phyloP scores from a whole-genome alignment of 1,140 invertebrate genomes.

The Helicoverpa armigera region DNA sequence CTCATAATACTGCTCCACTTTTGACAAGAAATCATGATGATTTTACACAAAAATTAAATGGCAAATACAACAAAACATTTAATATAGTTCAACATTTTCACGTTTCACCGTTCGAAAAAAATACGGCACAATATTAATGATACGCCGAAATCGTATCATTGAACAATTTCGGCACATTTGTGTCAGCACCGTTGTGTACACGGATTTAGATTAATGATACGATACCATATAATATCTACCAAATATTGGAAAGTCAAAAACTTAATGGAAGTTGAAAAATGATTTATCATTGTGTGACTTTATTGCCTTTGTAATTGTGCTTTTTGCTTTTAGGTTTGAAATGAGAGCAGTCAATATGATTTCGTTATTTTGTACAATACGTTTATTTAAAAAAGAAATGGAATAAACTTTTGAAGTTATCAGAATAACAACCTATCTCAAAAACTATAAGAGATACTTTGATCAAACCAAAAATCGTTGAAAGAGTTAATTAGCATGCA shows the following conservation, averaged over 20 bases:
- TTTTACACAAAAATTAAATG: not conserved
- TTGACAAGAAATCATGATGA: conserved; percentile 2
- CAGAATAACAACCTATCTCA: not conserved
- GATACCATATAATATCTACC: not conserved
- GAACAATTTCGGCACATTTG: conserved; percentile 55
- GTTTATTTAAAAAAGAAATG: no score
- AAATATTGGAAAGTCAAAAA: conserved; percentile 32
- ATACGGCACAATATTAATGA: conserved; percentile 53
- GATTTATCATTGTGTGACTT: conserved; percentile 37
- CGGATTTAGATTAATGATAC: conserved; percentile 62
- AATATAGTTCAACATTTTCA: not conserved
- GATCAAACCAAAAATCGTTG: no score
- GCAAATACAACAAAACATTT: not conserved
- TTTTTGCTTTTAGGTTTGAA: conserved; percentile 7
- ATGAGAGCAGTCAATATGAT: conserved; percentile 1
- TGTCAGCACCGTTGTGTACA: conserved; percentile 51
- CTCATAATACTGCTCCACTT: not conserved
- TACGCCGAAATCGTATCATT: conserved; percentile 40
- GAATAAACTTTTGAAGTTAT: no score
- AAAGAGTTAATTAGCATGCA: no score
- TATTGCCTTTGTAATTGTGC: conserved; percentile 21
- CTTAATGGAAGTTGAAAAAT: conserved; percentile 21
- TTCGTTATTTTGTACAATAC: not conserved
- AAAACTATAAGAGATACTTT: no score
- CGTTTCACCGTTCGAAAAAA: conserved; percentile 26